phyloP scores from a whole-genome alignment of 2,888 invertebrate species.

The Caradrina kadenii region DNA sequence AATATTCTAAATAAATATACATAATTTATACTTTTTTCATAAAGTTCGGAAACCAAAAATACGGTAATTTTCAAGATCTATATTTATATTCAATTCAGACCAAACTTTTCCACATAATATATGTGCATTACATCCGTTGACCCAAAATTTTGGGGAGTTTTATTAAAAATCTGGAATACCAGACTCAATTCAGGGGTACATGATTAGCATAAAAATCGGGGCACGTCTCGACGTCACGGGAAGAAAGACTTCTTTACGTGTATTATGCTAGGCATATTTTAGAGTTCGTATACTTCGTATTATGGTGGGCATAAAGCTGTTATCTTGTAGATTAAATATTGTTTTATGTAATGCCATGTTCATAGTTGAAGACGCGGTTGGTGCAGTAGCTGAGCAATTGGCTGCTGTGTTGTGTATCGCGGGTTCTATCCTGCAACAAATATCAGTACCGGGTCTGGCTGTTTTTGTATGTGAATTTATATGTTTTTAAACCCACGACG shows the following conservation, averaged over 20 bases:
- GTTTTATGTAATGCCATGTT: neutral
- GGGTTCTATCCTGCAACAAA: no score
- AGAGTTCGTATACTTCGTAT: constrained; percentile 2
- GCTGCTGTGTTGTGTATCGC: no score
- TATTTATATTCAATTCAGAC: constrained; percentile 13
- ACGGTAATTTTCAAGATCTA: constrained; percentile 3
- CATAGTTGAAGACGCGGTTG: no score
- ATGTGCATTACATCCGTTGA: constrained; percentile 24
- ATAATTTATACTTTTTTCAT: constrained; percentile 22
- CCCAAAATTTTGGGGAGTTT: constrained; percentile 30
- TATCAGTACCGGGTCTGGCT: no score
- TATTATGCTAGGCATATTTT: constrained; percentile 20
- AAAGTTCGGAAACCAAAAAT: neutral
- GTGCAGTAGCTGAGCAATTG: no score
- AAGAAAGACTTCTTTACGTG: constrained; percentile 23
- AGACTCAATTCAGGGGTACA: constrained; percentile 44
- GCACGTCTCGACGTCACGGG: constrained; percentile 47
- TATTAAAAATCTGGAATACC: constrained; percentile 61
- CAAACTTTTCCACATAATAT: constrained; percentile 33
- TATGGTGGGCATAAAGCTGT: neutral
- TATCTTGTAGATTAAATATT: neutral
- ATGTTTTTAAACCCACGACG: no score
- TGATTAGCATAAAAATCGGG: constrained; percentile 65
- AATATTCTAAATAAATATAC: neutral
- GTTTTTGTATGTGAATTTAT: no score